phyloP scores from a whole-genome alignment of 2,888 invertebrate genomes.

The Diplazon laetatorius region DNA sequence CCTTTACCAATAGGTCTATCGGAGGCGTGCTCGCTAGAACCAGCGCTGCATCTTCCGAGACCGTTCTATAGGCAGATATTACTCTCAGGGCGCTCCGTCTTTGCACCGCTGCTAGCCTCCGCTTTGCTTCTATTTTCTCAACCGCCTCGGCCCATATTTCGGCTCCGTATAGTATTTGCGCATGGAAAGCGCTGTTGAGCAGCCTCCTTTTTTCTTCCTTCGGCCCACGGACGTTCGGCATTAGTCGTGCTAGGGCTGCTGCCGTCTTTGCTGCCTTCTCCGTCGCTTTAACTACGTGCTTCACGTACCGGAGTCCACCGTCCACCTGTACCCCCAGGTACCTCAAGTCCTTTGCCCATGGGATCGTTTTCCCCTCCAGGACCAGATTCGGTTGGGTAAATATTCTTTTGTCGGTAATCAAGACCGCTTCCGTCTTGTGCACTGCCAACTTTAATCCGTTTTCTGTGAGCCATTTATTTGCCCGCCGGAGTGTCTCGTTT shows the following conservation, averaged over 20 bases:
- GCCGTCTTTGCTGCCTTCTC: slow-evolving; percentile 3
- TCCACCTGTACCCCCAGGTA: slow-evolving; percentile 18
- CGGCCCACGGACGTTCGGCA: slow-evolving; percentile 61
- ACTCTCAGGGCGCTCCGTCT: slow-evolving; percentile 37
- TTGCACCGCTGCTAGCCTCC: slow-evolving; percentile 19
- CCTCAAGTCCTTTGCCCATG: not conserved
- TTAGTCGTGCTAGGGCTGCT: slow-evolving; percentile 49
- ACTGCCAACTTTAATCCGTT: slow-evolving; percentile 29
- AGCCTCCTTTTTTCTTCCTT: slow-evolving; percentile 39
- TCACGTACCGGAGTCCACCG: not conserved
- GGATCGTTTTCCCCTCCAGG: no score
- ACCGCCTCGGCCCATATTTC: not conserved
- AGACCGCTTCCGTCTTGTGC: slow-evolving; percentile 36
- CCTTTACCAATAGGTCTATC: slow-evolving; percentile 27
- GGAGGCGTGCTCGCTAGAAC: slow-evolving; percentile 37
- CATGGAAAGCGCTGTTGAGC: slow-evolving; percentile 41
- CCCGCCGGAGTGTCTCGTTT: slow-evolving; percentile 11
- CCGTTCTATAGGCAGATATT: slow-evolving; percentile 43
- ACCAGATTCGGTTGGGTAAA: no score
- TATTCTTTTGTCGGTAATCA: no score
- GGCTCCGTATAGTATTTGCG: not conserved
- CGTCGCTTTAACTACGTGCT: not conserved
- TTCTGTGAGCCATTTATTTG: slow-evolving; percentile 14
- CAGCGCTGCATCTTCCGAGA: slow-evolving; percentile 33
- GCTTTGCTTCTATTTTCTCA: slow-evolving; percentile 4